These are phyloP conservation scores for Dipodomys ordii DNA, from an alignment of 2,113 vertebrate genomes.

Conservation along the genomic window DNA sequence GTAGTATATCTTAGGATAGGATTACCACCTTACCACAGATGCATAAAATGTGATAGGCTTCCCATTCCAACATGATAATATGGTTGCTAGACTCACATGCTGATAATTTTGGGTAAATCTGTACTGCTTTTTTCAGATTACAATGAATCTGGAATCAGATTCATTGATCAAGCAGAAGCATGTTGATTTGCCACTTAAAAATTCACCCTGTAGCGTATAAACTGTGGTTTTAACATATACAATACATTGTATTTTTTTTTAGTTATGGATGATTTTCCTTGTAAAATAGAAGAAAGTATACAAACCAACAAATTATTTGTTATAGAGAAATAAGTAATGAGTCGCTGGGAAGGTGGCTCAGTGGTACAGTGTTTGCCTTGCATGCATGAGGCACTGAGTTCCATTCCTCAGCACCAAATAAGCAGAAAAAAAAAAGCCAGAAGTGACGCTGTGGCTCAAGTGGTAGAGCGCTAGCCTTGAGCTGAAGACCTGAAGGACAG, in stretches of 20 bases:
- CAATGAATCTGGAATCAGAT: neutral
- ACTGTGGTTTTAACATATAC: neutral
- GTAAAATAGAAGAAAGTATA: neutral
- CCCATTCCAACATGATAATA: neutral
- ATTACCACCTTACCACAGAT: neutral
- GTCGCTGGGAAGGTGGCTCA: too few species aligned
- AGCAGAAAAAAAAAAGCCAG: too few species aligned
- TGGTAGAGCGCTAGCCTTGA: too few species aligned
- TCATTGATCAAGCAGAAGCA: neutral
- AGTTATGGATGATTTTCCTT: neutral
- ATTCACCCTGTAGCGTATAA: neutral
- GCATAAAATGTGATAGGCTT: neutral
- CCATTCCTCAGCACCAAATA: too few species aligned
- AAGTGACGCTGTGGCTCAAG: too few species aligned
- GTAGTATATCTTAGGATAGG: constrained; percentile 12
- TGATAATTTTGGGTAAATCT: neutral
- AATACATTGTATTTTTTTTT: neutral
- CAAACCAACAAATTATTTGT: neutral
- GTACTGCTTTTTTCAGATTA: neutral
- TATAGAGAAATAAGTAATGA: too few species aligned
- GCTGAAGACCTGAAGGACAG: too few species aligned
- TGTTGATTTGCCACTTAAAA: neutral
- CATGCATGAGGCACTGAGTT: too few species aligned
- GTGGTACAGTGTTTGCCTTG: too few species aligned
- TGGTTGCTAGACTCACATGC: neutral